Base-by-base conservation (phyloP, 1,140 invertebrate species). In the Orussus abietinus region DNA sequence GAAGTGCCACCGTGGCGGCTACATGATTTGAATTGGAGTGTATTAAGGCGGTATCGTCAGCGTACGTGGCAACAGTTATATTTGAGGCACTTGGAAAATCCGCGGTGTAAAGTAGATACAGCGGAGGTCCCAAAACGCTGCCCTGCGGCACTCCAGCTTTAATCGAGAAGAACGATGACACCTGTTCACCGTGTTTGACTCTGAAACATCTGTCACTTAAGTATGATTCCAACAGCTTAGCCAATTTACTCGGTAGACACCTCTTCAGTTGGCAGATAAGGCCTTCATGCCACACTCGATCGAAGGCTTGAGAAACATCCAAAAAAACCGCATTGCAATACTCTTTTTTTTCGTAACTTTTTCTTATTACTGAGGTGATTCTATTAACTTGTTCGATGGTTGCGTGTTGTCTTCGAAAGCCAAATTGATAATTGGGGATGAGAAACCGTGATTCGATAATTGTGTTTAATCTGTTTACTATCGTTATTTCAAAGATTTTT, bases 311-410 rank as follows among this genome's bases (percentile, higher is more conserved):
- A n/a, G n/a, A n/a, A n/a, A n/a, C n/a, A n/a, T n/a, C n/a, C n/a
- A n/a, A n/a, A n/a, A n/a, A n/a, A 4, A 44, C n/a, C 4, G 42
- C 33, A 12, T 12, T 37, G 6, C 25, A 30, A n/a, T 44, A 44
- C 18, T 31, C 9, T 3, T 44, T n/a, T n/a, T 43, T 4, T 50
- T 40, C 38, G 57, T 49, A 0, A 51, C 21, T 3, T 26, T 9
- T 18, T 2, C 42, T 47, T 12, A 62, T 55, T 5, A 20, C 37
- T 6, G 53, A 44, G 2, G 29, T 37, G 15, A 51, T 12, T 28
- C 49, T 37, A 12, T 62, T 48, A 2, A 55, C 38, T 49, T 64
- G 53, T 37, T 66, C 51, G 14, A 45, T 42, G 0, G 54, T 64
- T 7, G 42, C 31, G 30, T 62, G 55, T 4, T 47, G 33, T 42